These are phyloP conservation scores for Pyxicephalus adspersus DNA, from an alignment of 2,113 vertebrate genomes.

Conservation along the genomic window DNA sequence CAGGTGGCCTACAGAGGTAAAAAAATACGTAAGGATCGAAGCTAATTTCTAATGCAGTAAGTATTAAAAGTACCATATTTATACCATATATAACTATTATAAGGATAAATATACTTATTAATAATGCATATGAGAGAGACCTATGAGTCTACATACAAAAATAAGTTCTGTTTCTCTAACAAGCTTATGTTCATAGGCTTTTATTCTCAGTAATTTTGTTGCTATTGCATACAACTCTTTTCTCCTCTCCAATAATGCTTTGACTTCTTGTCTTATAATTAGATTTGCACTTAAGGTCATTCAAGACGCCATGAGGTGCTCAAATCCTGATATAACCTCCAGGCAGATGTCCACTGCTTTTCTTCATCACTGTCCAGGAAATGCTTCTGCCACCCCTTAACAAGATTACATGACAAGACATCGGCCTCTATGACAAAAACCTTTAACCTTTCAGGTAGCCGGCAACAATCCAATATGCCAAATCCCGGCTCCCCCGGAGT, in stretches of 20 bases:
- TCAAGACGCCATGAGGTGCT: constrained; percentile 15
- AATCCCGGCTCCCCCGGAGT: constrained; percentile 14
- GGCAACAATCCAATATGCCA: constrained; percentile 63
- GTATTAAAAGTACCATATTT: too few species aligned
- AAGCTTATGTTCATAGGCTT: too few species aligned
- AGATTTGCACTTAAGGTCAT: constrained; percentile 29
- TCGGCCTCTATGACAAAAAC: constrained; percentile 62
- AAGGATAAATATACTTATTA: too few species aligned
- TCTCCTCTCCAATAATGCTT: constrained; percentile 58
- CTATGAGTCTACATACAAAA: too few species aligned
- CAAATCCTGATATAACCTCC: constrained; percentile 17
- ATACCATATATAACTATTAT: too few species aligned
- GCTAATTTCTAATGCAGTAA: too few species aligned
- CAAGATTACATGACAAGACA: constrained; percentile 71
- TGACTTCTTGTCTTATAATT: constrained; percentile 13
- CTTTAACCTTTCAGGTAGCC: constrained; percentile 58
- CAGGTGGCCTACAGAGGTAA: too few species aligned
- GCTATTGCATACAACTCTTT: too few species aligned
- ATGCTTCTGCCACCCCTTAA: constrained; percentile 70
- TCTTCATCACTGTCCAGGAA: constrained; percentile 57
- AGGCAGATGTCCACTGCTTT: background rate
- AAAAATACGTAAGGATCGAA: too few species aligned
- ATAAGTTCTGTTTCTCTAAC: too few species aligned
- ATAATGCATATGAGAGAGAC: too few species aligned
- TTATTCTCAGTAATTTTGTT: too few species aligned